Conservation (phyloP, 1,140 invertebrate genomes). For the Drosophila pandora region DNA sequence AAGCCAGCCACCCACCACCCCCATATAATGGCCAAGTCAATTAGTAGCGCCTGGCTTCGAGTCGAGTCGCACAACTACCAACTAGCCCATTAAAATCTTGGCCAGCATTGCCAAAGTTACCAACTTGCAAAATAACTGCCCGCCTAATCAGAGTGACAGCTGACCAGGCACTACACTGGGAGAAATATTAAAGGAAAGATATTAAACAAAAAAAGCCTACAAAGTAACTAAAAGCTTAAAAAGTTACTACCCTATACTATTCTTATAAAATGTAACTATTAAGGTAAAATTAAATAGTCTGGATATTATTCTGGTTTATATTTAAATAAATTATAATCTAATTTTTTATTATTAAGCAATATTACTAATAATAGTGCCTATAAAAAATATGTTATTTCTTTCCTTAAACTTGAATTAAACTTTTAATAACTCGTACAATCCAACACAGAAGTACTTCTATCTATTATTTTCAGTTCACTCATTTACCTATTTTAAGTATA, state of each 20-base stretch:
- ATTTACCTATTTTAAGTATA: too few relatives aligned
- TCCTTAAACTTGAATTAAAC: neutral
- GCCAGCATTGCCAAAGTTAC: constrained; percentile 22
- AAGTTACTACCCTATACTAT: too few relatives aligned
- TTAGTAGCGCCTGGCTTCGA: constrained; percentile 52
- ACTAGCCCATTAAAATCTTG: constrained; percentile 49
- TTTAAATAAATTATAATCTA: too few relatives aligned
- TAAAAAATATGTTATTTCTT: neutral
- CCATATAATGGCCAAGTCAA: constrained; percentile 67
- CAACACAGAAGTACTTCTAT: too few relatives aligned
- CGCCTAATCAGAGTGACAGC: constrained; percentile 66
- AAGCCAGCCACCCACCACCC: neutral
- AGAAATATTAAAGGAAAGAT: neutral
- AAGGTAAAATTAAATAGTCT: too few relatives aligned
- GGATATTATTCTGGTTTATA: too few relatives aligned
- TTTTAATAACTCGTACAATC: neutral
- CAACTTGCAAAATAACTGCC: constrained; percentile 40
- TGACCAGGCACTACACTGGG: constrained; percentile 22
- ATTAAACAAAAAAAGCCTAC: too few relatives aligned
- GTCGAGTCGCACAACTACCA: constrained; percentile 13
- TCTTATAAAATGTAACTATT: too few relatives aligned
- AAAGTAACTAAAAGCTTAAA: too few relatives aligned
- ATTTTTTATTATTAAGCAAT: too few relatives aligned
- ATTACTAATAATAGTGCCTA: neutral
- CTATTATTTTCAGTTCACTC: too few relatives aligned